A percentile compares a stretch with the other conserved stretches of the same genome.
Conservation (phyloP, 2,797 vertebrate genomes). For the Rhinogobio ventralis region DNA sequence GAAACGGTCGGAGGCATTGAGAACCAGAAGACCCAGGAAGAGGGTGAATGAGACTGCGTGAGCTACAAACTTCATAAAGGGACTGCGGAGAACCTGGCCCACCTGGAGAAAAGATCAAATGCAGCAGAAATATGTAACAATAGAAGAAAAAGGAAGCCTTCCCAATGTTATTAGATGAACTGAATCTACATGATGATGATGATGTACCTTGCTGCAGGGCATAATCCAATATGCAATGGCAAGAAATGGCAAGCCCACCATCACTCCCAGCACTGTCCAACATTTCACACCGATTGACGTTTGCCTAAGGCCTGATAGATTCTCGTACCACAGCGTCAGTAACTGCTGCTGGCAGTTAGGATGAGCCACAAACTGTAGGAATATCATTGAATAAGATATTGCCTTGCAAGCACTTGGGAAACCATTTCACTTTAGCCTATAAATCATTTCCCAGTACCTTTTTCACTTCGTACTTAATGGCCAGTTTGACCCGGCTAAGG, state of each 20-base stretch:
- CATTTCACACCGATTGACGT: conserved; percentile 87
- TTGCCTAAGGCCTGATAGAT: conserved; percentile 85
- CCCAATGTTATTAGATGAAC: background rate
- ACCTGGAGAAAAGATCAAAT: conserved; percentile 71
- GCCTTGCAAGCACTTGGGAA: background rate
- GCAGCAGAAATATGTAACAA: conserved; percentile 22
- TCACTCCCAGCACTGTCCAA: conserved; percentile 85
- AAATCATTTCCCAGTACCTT: conserved; percentile 71
- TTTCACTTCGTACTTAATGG: conserved; percentile 88
- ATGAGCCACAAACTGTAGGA: conserved; percentile 85
- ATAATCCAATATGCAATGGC: conserved; percentile 88
- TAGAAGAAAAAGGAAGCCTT: conserved; percentile 3
- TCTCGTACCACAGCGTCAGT: conserved; percentile 88
- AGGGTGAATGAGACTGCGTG: conserved; percentile 89
- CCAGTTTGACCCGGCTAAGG: conserved; percentile 85
- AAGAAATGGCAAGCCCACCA: conserved; percentile 85
- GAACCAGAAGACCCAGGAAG: conserved; percentile 85
- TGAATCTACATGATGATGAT: conserved; percentile 11
- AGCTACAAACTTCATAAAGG: conserved; percentile 90
- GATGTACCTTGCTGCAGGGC: conserved; percentile 86
- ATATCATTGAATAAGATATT: conserved; percentile 28
- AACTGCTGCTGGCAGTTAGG: conserved; percentile 89
- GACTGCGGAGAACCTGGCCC: conserved; percentile 85
- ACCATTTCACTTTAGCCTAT: background rate
- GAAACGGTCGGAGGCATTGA: conserved; percentile 88